Percentiles rank a stretch among this genome's conserved stretches.
Conservation (phyloP, 2,888 invertebrate species). For the Meloe dianella region DNA sequence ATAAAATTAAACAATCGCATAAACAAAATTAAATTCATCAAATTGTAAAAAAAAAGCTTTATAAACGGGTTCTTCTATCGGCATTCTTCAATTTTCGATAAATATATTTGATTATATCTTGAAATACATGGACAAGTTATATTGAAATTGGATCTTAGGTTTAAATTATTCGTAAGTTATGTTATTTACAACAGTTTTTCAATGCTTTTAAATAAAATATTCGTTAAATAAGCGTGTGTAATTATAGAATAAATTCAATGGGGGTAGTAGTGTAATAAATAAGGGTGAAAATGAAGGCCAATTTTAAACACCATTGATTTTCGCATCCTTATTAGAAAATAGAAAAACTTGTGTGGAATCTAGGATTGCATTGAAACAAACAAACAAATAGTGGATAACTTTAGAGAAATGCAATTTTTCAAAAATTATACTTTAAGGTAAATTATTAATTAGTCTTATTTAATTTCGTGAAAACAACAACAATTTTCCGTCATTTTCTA, state of each 20-base stretch:
- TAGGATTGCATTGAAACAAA: neutral
- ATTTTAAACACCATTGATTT: conserved; percentile 1
- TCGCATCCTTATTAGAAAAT: conserved; percentile 7
- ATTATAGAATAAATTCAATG: neutral
- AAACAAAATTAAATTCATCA: neutral
- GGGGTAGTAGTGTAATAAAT: neutral
- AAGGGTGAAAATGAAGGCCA: neutral
- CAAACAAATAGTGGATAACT: neutral
- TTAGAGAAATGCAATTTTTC: neutral
- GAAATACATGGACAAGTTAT: no score
- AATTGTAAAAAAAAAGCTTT: no score
- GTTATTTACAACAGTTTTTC: no score
- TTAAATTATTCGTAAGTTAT: neutral
- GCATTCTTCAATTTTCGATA: no score
- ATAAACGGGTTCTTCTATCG: no score
- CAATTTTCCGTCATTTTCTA: neutral
- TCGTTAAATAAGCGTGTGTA: conserved; percentile 1
- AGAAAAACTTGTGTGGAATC: neutral
- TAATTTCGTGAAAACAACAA: neutral
- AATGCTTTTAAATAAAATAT: neutral
- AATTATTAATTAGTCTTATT: neutral
- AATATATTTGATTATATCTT: no score
- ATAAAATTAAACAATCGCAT: no score
- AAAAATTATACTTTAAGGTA: neutral
- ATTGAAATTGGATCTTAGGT: no score